A percentile compares a stretch with the other conserved stretches of the same genome.
Conservation (phyloP, 2,888 invertebrate genomes). For the Macrostomum cliftonense region DNA sequence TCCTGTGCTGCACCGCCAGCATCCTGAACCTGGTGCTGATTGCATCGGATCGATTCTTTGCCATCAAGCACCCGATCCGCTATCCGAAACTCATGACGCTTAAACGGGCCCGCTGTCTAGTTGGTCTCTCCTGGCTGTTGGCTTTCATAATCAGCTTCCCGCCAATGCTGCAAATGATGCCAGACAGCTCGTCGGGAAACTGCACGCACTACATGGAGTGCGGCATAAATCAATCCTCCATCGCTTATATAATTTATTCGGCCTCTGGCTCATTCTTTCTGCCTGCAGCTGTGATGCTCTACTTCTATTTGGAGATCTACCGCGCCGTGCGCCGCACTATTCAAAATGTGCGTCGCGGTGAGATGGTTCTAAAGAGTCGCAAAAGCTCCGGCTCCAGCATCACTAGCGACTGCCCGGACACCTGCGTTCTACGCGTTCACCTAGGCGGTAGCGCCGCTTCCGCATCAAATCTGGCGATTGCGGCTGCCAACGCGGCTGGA, state of each 20-base stretch:
- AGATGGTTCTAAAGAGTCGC: too few relatives aligned
- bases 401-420: too few relatives aligned
- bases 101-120: constrained; percentile 61
- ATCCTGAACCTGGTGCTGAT: constrained; percentile 87
- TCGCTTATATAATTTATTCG: constrained; percentile 63
- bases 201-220: too few relatives aligned
- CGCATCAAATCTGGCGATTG: constrained; percentile 9
- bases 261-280: constrained; percentile 83
- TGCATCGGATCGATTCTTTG: constrained; percentile 71
- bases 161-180: constrained; percentile 44
- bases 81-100: constrained; percentile 71
- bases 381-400: too few relatives aligned
- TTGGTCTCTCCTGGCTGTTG: constrained; percentile 74
- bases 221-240: too few relatives aligned
- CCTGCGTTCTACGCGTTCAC: too few relatives aligned
- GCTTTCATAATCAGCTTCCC: constrained; percentile 91
- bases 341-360: too few relatives aligned
- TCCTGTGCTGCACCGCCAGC: constrained; percentile 39
- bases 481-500: too few relatives aligned
- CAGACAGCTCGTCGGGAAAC: too few relatives aligned
- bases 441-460: background rate
- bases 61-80: constrained; percentile 81
- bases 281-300: constrained; percentile 76
- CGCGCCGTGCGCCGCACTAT: constrained; percentile 53
- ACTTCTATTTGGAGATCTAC: constrained; percentile 85